Conservation (phyloP, 2,113 vertebrate genomes). For the Melanostigma gelatinosum region DNA sequence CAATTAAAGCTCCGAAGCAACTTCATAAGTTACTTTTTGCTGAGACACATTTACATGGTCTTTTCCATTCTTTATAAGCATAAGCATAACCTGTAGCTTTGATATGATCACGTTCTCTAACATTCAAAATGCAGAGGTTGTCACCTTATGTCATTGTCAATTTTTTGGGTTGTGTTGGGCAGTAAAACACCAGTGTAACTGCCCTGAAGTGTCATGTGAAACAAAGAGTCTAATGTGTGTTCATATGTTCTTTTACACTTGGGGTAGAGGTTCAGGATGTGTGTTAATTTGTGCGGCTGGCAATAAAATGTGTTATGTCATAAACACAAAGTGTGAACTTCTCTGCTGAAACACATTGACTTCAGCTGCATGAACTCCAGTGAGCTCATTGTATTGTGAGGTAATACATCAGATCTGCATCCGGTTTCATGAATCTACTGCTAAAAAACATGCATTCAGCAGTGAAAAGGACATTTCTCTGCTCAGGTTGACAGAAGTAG, state of each 20-base stretch:
- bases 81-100: not conserved
- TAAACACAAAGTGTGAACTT: slow-evolving; percentile 9
- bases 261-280: not conserved
- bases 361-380: not conserved
- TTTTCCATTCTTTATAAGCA: not conserved
- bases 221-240: not conserved
- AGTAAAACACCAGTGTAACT: not conserved
- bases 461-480: not conserved
- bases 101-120: not conserved
- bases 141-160: not conserved
- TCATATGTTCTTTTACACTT: not conserved
- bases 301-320: slow-evolving; percentile 23
- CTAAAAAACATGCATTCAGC: not conserved
- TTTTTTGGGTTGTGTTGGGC: not conserved
- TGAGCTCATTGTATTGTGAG: not conserved
- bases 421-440: not conserved
- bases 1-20: not conserved
- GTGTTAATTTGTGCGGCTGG: slow-evolving; percentile 13
- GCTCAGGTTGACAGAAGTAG: not conserved
- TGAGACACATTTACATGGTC: not conserved
- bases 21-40: not conserved
- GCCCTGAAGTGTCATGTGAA: not conserved
- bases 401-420: not conserved
- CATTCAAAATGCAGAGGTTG: not conserved
- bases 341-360: not conserved